Percentiles rank a stretch among this genome's conserved stretches.
Evolutionary conservation across 2,113 vertebrate species (phyloP).

Genomic region (Zingel zingel): DNA sequence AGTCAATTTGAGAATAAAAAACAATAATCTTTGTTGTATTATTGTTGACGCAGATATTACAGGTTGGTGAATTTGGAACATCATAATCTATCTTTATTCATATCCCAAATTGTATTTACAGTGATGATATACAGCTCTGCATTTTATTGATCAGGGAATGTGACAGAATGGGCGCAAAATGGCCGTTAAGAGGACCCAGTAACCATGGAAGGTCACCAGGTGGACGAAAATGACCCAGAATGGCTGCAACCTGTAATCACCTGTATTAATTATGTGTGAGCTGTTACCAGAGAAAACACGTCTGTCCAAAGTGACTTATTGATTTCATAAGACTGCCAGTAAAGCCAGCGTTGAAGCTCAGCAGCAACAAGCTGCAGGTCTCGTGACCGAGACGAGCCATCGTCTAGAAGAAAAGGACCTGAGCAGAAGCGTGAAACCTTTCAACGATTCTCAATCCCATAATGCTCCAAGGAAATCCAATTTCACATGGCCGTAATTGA

Average conservation of each 20-base stretch:
- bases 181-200: conserved; percentile 45
- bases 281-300: conserved; percentile 71
- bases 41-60: too few species aligned
- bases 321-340: conserved; percentile 79
- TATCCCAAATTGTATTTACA: conserved; percentile 61
- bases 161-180: conserved; percentile 48
- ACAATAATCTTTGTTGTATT: background rate
- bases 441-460: conserved; percentile 74
- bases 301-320: conserved; percentile 82
- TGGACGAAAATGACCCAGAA: conserved; percentile 64
- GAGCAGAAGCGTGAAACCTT: conserved; percentile 67
- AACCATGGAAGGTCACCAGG: conserved; percentile 59
- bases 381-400: conserved; percentile 52
- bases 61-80: background rate
- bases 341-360: conserved; percentile 41
- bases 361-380: conserved; percentile 53
- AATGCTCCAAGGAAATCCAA: conserved; percentile 82
- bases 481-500: conserved; percentile 84
- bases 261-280: conserved; percentile 74
- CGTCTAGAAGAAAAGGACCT: conserved; percentile 63
- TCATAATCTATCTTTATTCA: conserved; percentile 45
- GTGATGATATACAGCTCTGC: conserved; percentile 29
- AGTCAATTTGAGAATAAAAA: background rate
- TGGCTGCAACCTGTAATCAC: conserved; percentile 76
- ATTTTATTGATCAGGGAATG: conserved; percentile 56